Evolutionary conservation across 2,797 vertebrate species (phyloP).

Genomic region (Clarias pachynema): DNA sequence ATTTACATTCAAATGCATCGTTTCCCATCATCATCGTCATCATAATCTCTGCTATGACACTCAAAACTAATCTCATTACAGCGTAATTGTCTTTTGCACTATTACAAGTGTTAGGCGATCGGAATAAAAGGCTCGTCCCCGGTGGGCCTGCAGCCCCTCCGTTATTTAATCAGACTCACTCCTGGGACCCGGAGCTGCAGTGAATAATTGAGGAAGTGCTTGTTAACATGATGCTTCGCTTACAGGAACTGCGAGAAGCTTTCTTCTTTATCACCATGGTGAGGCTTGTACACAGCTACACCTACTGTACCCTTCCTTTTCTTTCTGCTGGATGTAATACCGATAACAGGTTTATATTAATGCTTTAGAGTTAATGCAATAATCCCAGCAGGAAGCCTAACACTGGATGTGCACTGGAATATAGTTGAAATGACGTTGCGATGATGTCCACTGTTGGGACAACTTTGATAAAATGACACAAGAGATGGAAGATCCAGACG

Average conservation of each 20-base stretch:
- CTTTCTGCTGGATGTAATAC: neutral
- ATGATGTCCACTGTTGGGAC: no score
- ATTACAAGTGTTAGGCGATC: conserved; percentile 49
- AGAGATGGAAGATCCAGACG: no score
- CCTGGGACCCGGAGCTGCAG: conserved; percentile 62
- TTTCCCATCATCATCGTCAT: neutral
- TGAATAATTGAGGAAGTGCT: conserved; percentile 75
- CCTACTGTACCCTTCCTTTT: neutral
- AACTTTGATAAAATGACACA: no score
- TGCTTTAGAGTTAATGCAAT: neutral
- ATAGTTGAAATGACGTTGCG: no score
- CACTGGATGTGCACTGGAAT: no score
- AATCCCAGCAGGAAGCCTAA: no score
- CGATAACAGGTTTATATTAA: neutral
- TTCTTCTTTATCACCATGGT: conserved; percentile 21
- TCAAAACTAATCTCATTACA: conserved; percentile 50
- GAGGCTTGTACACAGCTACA: neutral
- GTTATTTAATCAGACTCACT: conserved; percentile 78
- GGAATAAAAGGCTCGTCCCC: conserved; percentile 38
- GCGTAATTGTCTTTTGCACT: conserved; percentile 45
- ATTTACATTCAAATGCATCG: conserved; percentile 43
- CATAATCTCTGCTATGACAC: conserved; percentile 15
- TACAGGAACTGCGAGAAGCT: conserved; percentile 67
- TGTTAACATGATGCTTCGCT: conserved; percentile 73
- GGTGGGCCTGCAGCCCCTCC: conserved; percentile 53